Percentiles rank a stretch among this genome's conserved stretches.
These are phyloP conservation scores for Recurvirostra avosetta DNA, from an alignment of 2,113 vertebrate genomes.

Conservation along the genomic window DNA sequence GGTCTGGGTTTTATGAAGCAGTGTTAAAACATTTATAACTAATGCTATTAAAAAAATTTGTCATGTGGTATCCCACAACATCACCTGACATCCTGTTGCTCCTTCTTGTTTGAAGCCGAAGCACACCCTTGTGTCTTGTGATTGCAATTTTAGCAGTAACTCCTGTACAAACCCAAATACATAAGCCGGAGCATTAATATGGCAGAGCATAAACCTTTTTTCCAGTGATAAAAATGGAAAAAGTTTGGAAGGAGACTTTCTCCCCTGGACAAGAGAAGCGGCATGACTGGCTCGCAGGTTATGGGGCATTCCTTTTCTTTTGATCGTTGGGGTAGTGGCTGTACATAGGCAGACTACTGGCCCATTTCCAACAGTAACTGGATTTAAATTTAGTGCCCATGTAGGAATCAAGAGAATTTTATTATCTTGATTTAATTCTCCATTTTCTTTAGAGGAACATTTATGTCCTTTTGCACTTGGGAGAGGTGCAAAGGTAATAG, in stretches of 20 bases:
- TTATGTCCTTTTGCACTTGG: not conserved
- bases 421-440: conserved; percentile 17
- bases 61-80: not conserved
- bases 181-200: not conserved
- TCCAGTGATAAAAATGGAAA: not conserved
- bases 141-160: not conserved
- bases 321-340: not conserved
- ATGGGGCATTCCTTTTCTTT: not conserved
- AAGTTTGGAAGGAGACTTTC: not conserved
- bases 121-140: not conserved
- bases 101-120: not conserved
- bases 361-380: not conserved
- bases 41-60: not conserved
- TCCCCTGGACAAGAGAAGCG: not conserved
- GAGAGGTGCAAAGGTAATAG: conserved; percentile 10
- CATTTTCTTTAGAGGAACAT: conserved; percentile 2
- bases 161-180: not conserved
- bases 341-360: not conserved
- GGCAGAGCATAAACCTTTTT: not conserved
- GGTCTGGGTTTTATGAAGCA: not conserved
- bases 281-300: not conserved
- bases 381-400: not conserved
- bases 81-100: not conserved
- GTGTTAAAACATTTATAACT: not conserved
- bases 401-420: not conserved